Evolutionary conservation across 2,113 vertebrate species (phyloP).

Genomic region (Neopipo cinnamomea): DNA sequence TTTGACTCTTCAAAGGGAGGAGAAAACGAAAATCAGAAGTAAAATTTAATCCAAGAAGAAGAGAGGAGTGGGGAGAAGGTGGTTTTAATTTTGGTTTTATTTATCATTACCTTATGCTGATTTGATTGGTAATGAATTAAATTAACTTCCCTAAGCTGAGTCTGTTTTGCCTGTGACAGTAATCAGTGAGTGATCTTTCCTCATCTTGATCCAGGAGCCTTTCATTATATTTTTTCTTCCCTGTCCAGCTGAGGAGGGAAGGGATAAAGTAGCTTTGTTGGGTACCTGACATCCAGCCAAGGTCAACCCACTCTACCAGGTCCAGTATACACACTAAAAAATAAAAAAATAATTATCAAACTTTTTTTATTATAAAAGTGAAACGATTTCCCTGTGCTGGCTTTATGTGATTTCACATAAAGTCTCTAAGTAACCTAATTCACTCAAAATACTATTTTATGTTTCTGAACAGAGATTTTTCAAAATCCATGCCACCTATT

Average conservation of each 20-base stretch:
- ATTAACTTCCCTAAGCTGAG: accelerated
- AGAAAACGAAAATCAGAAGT: not conserved
- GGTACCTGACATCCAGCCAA: not conserved
- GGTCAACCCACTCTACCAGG: not conserved
- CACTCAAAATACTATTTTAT: not conserved
- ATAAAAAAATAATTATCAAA: not conserved
- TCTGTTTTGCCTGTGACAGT: not conserved
- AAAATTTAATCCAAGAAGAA: not conserved
- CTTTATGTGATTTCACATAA: not conserved
- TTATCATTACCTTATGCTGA: not conserved
- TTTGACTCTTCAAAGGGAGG: not conserved
- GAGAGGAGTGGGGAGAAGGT: not conserved
- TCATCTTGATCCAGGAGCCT: not conserved
- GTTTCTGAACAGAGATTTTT: not conserved
- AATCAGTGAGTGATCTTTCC: not conserved
- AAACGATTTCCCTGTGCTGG: not conserved
- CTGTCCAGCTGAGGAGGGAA: not conserved
- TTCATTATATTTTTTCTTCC: not conserved
- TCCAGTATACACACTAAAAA: not conserved
- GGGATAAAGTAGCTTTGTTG: not conserved
- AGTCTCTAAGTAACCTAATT: not conserved
- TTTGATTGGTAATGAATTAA: not conserved
- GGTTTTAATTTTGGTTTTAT: not conserved
- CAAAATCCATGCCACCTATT: not conserved
- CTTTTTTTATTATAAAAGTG: not conserved